Conservation (phyloP, 2,113 vertebrate species). For the Erinaceus europaeus region DNA sequence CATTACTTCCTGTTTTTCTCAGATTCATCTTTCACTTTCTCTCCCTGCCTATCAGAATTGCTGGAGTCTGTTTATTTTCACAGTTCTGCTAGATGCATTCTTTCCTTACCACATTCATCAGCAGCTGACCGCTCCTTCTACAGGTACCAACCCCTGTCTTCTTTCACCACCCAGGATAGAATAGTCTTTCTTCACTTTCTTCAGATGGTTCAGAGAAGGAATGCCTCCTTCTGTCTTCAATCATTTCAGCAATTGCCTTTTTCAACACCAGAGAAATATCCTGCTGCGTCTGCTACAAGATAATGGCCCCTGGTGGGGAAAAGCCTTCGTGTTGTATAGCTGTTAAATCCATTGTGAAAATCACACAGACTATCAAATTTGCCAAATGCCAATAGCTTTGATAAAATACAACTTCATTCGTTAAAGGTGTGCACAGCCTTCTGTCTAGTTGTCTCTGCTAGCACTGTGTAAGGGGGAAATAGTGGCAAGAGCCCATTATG, state of each 20-base stretch:
- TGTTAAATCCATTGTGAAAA: conserved; percentile 25
- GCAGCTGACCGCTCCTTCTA: not conserved
- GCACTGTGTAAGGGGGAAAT: not conserved
- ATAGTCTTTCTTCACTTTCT: not conserved
- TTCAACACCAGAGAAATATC: not conserved
- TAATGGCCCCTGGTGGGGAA: not conserved
- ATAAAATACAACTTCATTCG: not conserved
- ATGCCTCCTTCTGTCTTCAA: conserved; percentile 19
- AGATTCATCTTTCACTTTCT: not conserved
- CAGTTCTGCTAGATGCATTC: not conserved
- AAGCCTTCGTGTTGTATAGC: not conserved
- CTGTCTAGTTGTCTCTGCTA: not conserved
- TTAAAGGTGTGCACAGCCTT: not conserved
- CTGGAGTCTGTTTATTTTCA: not conserved
- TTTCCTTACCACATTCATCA: not conserved
- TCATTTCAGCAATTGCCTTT: conserved; percentile 30
- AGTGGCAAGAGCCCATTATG: not conserved
- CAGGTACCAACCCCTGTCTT: not conserved
- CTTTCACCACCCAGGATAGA: not conserved
- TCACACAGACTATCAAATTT: not conserved
- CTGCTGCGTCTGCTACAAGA: not conserved
- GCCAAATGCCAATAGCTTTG: not conserved
- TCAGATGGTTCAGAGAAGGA: not conserved
- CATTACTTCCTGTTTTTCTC: not conserved
- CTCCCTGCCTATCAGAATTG: not conserved